Evolutionary conservation across 2,888 invertebrate genomes (phyloP).

Genomic region (Barypeithes pellucidus): DNA sequence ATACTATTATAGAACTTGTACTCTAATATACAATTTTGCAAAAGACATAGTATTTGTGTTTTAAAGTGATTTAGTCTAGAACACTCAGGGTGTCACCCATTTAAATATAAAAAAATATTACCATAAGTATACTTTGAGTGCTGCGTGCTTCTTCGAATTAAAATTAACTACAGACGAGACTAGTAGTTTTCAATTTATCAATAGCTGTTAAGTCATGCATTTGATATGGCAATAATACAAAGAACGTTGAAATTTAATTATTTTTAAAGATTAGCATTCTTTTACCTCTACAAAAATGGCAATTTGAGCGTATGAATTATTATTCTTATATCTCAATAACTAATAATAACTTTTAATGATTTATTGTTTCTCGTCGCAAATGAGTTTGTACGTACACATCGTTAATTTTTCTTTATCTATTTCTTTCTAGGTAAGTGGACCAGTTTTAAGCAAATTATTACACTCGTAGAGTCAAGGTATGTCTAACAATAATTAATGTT

Average conservation of each 20-base stretch:
- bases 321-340: background rate
- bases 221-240: background rate
- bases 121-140: no score
- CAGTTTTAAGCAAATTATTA: conserved; percentile 43
- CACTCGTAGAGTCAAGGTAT: conserved; percentile 41
- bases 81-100: no score
- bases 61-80: no score
- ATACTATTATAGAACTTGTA: no score
- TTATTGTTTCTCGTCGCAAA: conserved; percentile 25
- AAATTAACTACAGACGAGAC: no score
- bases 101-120: no score
- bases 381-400: conserved; percentile 23
- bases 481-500: conserved; percentile 28
- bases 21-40: no score
- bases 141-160: no score
- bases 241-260: background rate
- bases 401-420: conserved; percentile 45
- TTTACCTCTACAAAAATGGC: background rate
- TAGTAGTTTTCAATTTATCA: no score
- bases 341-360: conserved; percentile 34
- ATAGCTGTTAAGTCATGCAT: background rate
- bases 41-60: no score
- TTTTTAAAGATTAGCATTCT: background rate
- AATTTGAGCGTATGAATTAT: conserved; percentile 2
- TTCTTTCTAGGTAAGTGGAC: conserved; percentile 48